These are phyloP conservation scores for Halichoerus grypus DNA, from an alignment of 2,113 vertebrate species.

Conservation along the genomic window DNA sequence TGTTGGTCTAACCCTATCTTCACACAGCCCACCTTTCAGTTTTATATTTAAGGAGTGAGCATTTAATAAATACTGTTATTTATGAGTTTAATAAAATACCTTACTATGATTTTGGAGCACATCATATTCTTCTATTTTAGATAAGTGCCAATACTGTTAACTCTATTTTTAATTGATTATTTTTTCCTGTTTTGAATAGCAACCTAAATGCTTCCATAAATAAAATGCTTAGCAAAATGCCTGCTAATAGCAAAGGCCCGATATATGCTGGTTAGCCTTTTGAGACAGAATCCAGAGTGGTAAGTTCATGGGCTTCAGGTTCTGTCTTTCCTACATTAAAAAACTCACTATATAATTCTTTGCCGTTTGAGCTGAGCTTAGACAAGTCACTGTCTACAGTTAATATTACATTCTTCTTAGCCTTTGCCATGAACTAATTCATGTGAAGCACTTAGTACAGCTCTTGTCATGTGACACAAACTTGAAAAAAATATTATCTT, in stretches of 20 bases:
- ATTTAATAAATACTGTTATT: conserved; percentile 4
- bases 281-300: not conserved
- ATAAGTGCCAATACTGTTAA: not conserved
- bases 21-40: not conserved
- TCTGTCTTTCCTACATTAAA: not conserved
- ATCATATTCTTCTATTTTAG: not conserved
- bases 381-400: not conserved
- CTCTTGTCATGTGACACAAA: not conserved
- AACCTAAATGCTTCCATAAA: not conserved
- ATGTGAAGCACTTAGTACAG: not conserved
- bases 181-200: conserved; percentile 8
- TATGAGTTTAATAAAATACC: not conserved
- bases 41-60: not conserved
- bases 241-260: not conserved
- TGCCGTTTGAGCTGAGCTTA: not conserved
- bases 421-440: not conserved
- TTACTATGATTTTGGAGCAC: not conserved
- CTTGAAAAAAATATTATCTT: not conserved
- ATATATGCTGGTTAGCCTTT: not conserved
- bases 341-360: not conserved
- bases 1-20: not conserved
- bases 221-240: conserved; percentile 14
- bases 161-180: not conserved
- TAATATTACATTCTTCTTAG: conserved; percentile 9
- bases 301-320: not conserved